Conservation (phyloP, 2,797 vertebrate species). For the Mormyrops attenuatus region DNA sequence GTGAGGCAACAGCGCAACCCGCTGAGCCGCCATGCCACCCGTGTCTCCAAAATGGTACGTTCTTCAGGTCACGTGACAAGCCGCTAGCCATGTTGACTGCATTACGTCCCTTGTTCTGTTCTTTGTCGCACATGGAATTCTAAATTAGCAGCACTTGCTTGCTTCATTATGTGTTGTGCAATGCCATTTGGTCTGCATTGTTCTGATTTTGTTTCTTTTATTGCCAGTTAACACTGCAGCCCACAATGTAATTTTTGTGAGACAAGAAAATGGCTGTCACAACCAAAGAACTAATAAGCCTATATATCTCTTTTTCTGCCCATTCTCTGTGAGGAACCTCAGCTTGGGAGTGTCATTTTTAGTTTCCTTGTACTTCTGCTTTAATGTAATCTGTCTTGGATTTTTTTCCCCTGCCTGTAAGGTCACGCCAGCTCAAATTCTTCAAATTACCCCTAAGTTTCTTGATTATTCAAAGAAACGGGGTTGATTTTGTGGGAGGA, state of each 20-base stretch:
- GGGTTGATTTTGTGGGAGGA: neutral
- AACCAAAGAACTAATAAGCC: neutral
- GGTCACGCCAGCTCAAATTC: neutral
- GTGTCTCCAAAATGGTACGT: neutral
- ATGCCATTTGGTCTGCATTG: neutral
- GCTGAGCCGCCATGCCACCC: neutral
- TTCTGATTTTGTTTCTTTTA: neutral
- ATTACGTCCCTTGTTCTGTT: slow-evolving; percentile 7
- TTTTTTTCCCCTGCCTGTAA: neutral
- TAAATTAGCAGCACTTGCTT: neutral
- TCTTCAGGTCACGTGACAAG: neutral
- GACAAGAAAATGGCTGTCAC: slow-evolving; percentile 22
- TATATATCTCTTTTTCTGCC: neutral
- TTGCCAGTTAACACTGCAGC: neutral
- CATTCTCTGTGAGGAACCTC: neutral
- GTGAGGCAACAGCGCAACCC: neutral
- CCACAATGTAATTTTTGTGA: neutral
- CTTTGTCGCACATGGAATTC: neutral
- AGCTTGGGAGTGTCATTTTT: neutral
- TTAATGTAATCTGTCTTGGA: neutral
- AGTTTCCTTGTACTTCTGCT: neutral
- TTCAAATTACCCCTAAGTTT: neutral
- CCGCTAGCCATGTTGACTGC: neutral
- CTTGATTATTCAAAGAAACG: neutral
- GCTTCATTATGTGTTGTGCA: neutral